Percentiles rank a stretch among this genome's conserved stretches.
Evolutionary conservation across 2,888 invertebrate genomes (phyloP).

Genomic region (Agrotis segetum): DNA sequence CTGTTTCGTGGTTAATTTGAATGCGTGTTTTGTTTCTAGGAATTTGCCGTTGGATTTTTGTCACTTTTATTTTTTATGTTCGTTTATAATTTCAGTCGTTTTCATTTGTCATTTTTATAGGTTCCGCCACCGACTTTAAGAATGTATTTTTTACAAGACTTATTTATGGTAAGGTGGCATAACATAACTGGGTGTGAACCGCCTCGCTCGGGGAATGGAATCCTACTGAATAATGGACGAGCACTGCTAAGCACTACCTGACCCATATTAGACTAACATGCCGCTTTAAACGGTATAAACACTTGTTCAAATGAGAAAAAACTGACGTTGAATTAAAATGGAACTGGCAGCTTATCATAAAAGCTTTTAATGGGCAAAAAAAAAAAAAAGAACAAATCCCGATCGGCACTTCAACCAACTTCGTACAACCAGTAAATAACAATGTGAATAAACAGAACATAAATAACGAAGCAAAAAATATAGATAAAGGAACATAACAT

Average conservation of each 20-base stretch:
- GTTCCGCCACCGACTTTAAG: slow-evolving; percentile 27
- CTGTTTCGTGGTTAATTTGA: slow-evolving; percentile 86
- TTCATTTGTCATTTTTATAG: slow-evolving; percentile 66
- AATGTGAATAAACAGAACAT: background rate
- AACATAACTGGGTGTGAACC: slow-evolving; percentile 59
- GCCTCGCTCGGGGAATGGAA: slow-evolving; percentile 61
- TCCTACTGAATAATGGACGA: slow-evolving; percentile 73
- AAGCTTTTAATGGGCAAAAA: background rate
- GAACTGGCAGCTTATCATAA: slow-evolving; percentile 8
- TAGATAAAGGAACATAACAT: slow-evolving; percentile 3
- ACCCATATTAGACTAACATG: slow-evolving; percentile 72
- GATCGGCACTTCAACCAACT: background rate
- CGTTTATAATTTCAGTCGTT: slow-evolving; percentile 51
- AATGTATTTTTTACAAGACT: slow-evolving; percentile 55
- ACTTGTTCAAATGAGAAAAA: slow-evolving; percentile 53
- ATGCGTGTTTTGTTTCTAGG: slow-evolving; percentile 83
- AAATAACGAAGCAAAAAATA: background rate
- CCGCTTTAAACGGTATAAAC: slow-evolving; percentile 62
- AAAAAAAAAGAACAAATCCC: background rate
- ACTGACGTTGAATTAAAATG: slow-evolving; percentile 8
- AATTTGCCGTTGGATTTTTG: slow-evolving; percentile 79
- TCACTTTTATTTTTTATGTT: slow-evolving; percentile 68
- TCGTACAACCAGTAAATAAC: background rate
- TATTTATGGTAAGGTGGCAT: slow-evolving; percentile 52
- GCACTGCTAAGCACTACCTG: slow-evolving; percentile 69